These are phyloP conservation scores for Dromococcyx pavoninus DNA, from an alignment of 2,797 vertebrate species.

Conservation along the genomic window DNA sequence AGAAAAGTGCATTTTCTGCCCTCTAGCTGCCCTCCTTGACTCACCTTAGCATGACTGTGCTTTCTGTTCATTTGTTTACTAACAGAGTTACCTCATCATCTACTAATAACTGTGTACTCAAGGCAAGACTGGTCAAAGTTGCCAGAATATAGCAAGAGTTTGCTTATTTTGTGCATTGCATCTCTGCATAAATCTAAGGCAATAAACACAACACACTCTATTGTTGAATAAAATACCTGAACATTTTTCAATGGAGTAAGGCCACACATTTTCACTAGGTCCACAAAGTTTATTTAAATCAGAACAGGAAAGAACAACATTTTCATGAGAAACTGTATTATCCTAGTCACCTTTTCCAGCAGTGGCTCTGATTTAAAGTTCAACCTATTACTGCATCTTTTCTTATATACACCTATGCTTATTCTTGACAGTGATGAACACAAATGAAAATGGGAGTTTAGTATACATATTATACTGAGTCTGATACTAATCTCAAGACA, in stretches of 20 bases:
- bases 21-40: not conserved
- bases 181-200: not conserved
- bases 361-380: not conserved
- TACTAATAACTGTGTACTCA: not conserved
- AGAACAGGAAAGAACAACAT: not conserved
- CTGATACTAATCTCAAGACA: not conserved
- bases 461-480: not conserved
- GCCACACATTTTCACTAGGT: not conserved
- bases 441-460: not conserved
- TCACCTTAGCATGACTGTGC: not conserved
- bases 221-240: not conserved
- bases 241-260: not conserved
- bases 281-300: not conserved
- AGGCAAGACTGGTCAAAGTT: not conserved
- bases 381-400: not conserved
- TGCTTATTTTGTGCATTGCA: not conserved
- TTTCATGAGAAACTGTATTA: not conserved
- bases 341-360: not conserved
- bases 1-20: not conserved
- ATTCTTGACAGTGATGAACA: not conserved
- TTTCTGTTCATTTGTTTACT: not conserved
- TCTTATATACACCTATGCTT: not conserved
- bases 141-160: not conserved
- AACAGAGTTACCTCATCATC: not conserved
- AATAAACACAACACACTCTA: not conserved